Evolutionary conservation across 2,888 invertebrate species (phyloP), one percentile per base, ranked within the genome.

Genomic region (Phortica okadai): DNA sequence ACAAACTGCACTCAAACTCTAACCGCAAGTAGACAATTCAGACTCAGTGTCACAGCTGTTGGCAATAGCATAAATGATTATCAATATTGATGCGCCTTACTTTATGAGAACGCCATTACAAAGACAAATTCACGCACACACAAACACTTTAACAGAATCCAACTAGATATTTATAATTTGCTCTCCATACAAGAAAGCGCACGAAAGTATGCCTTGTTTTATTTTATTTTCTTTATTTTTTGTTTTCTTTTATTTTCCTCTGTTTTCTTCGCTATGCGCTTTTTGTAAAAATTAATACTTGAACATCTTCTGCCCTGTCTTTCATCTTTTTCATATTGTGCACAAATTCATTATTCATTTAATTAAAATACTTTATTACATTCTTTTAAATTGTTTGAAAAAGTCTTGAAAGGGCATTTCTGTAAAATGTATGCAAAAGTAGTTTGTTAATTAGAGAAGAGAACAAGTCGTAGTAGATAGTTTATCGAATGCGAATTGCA

Each of bases 281-380:
- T 66, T 14, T 66, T 42, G 50, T 50, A 11, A 33, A 33, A 2
- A 33, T 33, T 33, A 33, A n/a, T 67, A 2, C 16, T 67, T 64
- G 10, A 41, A 33, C 21, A 25, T 62, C 33, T 62, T 62, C 10
- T 8, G 62, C 25, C 11, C 21, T 62, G 21, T 6, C 21, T 25
- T 11, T 25, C 25, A 8, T 7, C 59, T 3, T 59, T 59, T 21
- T 54, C 2, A 2, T 59, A 16, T 11, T 42, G 66, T n/a, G 33
- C 42, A 10, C 66, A n/a, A 66, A 66, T 66, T 16, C 21, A 45
- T 80, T 81, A 79, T 84, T 76, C 81, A 81, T 88, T 88, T 88
- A 87, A 88, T 87, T 82, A 87, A 85, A 88, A 84, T 82, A 87
- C 80, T 82, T 85, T 78, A 80, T 74, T 33, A 73, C 77, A 80